Base-by-base conservation (phyloP, 2,113 vertebrate genomes). In the Ellobius talpinus region DNA sequence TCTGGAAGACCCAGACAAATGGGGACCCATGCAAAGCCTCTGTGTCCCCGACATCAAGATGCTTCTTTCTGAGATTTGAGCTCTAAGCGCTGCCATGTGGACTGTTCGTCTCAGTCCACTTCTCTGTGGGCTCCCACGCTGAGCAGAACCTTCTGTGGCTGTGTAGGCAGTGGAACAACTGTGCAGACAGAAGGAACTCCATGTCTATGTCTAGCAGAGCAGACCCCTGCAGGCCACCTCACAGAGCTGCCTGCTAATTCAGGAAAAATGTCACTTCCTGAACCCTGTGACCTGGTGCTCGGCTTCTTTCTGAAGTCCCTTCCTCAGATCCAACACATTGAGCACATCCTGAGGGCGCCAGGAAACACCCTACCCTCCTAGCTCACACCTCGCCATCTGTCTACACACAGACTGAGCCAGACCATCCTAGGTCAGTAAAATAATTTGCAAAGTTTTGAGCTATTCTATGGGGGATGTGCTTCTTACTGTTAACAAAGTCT, bases 211-310 rank as follows among this genome's bases (percentile, higher is more conserved):
- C 70, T 81, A 88, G 72, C 63, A 39, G 77, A 85, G 78, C 63
- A 10, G 68, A 29, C 55, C 55, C 84, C 73, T 36, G 2, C 13
- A 23, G 78, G 58, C 65, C 14, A 1, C 88, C 55, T 65, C 29
- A 1, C 0, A 0, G 74, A 55, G 36, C 52, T 55, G 36, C 74
- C 50, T 5, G 0, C 17, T 93, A 74, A 39, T 87, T 93, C 81
- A 29, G 17, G 86, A n/a, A 92, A 39, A 81, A 26, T 21, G 72
- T 36, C 91, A 78, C 87, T 90, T 70, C 45, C 93, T 91, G 55
- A 94, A 7, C 65, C 89, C 45, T 52, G 45, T 42, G 7, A 2
- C 0, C 45, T 89, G 33, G 58, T 52, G 84, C 55, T 72, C 39
- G 8, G 45, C 72, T 58, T 36, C 76, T 68, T 42, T 85, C 14